A percentile compares a stretch with the other conserved stretches of the same genome.
Evolutionary conservation across 2,113 vertebrate genomes (phyloP).

Genomic region (Stigmatopora argus): DNA sequence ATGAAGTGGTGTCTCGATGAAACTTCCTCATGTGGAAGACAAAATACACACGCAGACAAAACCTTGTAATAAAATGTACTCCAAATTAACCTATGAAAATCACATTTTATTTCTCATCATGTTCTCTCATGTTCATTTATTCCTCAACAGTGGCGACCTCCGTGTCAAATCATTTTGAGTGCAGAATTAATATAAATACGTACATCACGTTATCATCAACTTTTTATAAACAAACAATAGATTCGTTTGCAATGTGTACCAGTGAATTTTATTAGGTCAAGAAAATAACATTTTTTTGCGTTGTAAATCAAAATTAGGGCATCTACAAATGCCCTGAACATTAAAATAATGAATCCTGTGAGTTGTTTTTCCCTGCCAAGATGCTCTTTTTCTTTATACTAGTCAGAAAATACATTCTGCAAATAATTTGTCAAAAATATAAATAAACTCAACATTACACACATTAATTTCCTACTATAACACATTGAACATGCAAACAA

Average conservation of each 20-base stretch:
- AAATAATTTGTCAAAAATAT: too few relatives aligned
- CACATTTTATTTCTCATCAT: not conserved
- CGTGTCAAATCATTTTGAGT: not conserved
- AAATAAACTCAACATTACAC: too few relatives aligned
- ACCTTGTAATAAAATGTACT: not conserved
- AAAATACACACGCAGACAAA: not conserved
- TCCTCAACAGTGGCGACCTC: not conserved
- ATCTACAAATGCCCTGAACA: not conserved
- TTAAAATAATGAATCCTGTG: not conserved
- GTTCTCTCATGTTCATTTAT: not conserved
- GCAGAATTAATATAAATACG: not conserved
- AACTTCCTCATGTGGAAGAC: not conserved
- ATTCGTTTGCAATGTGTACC: conserved; percentile 9
- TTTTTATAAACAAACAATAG: not conserved
- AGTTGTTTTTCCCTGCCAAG: not conserved
- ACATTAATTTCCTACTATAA: too few relatives aligned
- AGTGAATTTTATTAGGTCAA: conserved; percentile 39
- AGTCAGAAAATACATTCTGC: not conserved
- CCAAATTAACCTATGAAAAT: not conserved
- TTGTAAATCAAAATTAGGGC: not conserved
- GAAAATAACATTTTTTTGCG: conserved; percentile 12
- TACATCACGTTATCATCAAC: not conserved
- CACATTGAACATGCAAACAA: too few relatives aligned
- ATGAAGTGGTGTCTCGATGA: not conserved
- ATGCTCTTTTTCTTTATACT: not conserved